Percentiles rank a stretch among this genome's conserved stretches.
phyloP scores from a whole-genome alignment of 1,140 invertebrate species.

The Akabosia matsudoensis region DNA sequence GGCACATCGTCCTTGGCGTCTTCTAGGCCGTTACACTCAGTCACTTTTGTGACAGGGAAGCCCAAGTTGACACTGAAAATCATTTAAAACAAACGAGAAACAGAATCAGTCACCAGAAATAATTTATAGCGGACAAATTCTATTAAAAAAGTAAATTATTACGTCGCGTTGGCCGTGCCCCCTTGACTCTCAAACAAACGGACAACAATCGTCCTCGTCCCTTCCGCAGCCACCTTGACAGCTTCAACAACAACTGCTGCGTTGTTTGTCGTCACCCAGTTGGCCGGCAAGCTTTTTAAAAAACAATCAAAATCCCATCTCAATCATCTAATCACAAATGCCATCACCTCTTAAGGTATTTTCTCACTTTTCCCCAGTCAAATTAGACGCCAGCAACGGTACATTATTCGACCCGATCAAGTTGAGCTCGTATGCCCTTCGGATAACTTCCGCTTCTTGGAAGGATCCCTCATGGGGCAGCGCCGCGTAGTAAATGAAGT shows the following conservation, averaged over 20 bases:
- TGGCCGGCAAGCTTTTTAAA: neutral
- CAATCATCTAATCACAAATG: too few relatives aligned
- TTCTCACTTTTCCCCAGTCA: neutral
- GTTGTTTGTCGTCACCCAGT: conserved; percentile 38
- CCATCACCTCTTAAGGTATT: neutral
- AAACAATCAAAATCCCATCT: too few relatives aligned
- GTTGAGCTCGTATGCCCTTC: conserved; percentile 20
- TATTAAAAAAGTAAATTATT: neutral
- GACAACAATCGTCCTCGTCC: conserved; percentile 43
- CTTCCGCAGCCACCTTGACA: conserved; percentile 49
- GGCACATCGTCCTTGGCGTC: conserved; percentile 28
- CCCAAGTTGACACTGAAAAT: conserved; percentile 45
- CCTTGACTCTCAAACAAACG: conserved; percentile 53
- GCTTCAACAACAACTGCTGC: conserved; percentile 52
- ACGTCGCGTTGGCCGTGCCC: conserved; percentile 46
- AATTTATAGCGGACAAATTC: too few relatives aligned
- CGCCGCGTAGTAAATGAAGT: conserved; percentile 55
- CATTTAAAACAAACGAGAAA: too few relatives aligned
- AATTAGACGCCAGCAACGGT: neutral
- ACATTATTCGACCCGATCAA: conserved; percentile 9
- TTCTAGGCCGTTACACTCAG: conserved; percentile 47
- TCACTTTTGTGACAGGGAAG: conserved; percentile 47
- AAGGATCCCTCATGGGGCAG: conserved; percentile 54
- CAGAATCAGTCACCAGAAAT: too few relatives aligned
- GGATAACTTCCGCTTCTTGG: conserved; percentile 32